Evolutionary conservation across 2,797 vertebrate species (phyloP), one percentile per base, ranked within the genome.

Genomic region (Tadarida brasiliensis): DNA sequence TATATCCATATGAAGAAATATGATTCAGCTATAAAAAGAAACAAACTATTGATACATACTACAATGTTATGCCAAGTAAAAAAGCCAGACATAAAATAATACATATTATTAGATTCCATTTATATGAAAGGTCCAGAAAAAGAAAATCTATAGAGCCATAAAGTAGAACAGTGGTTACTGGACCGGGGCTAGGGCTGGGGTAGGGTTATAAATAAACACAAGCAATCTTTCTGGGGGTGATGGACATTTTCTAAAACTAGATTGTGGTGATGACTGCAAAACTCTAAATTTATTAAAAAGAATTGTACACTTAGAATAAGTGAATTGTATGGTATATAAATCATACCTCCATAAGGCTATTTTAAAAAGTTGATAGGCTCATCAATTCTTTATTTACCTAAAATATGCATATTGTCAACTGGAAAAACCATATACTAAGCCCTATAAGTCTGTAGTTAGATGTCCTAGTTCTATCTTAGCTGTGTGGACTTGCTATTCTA

Each of bases 201-300:
- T 9, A 57, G 47, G n/a, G 49, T 3, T 51, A 16, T 10, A 28
- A 61, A 33, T 3, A 39, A 9, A 8, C 35, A 11, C 11, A 85
- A 47, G 68, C 4, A 26, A 61, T 68, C 44, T 77, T 90, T 20
- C 24, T 1, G 7, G 17, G 22, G 0, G 19, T 80, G 26, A 77
- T 39, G 4, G 15, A 67, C 86, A 83, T 54, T 14, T 70, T 78
- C 61, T 89, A 86, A 92, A 94, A 33, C 54, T 81, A n/a, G 22
- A 78, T 30, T 54, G 17, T 63, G 28, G 35, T 30, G 26, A 87
- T 51, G 17, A 16, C 3, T 67, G 26, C 3, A 59, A 65, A 82
- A 91, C 8, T 87, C 44, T 47, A 90, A 92, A 68, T 61, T 90
- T 71, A 63, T 39, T 85, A 39, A 77, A 95, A 73, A 44, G 33